phyloP scores from a whole-genome alignment of 1,140 invertebrate genomes.

The Trachymyrmex septentrionalis region DNA sequence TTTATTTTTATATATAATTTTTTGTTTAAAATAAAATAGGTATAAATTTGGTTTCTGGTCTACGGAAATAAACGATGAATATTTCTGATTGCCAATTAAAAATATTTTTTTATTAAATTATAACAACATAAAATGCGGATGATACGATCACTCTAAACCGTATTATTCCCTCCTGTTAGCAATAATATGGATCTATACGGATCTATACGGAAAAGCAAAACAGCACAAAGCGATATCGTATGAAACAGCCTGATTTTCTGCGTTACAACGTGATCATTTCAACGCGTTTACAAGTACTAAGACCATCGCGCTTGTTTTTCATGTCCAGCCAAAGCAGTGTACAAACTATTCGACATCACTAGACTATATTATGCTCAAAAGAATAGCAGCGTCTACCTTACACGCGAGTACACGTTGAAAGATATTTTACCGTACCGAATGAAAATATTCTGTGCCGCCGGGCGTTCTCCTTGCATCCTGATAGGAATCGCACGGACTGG shows the following conservation, averaged over 20 bases:
- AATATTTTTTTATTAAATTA: not conserved
- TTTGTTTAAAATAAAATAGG: not conserved
- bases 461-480: constrained; percentile 23
- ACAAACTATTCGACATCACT: not conserved
- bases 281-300: not conserved
- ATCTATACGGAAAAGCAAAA: not conserved
- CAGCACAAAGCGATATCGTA: not conserved
- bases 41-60: not conserved
- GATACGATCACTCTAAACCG: not conserved
- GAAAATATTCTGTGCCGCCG: constrained; percentile 39
- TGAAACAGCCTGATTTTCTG: not conserved
- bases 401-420: not conserved
- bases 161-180: not conserved
- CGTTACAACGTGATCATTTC: not conserved
- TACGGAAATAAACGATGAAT: not conserved
- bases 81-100: not conserved
- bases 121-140: not conserved
- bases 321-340: not conserved
- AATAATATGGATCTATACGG: not conserved
- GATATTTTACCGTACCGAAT: constrained; percentile 41
- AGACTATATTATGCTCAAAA: constrained; percentile 7
- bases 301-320: not conserved
- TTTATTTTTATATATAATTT: constrained; percentile 2
- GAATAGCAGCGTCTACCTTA: not conserved
- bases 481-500: constrained; percentile 19